Conservation (phyloP, 64 coral and sea anemone species). For the Astreopora myriophthalma region DNA sequence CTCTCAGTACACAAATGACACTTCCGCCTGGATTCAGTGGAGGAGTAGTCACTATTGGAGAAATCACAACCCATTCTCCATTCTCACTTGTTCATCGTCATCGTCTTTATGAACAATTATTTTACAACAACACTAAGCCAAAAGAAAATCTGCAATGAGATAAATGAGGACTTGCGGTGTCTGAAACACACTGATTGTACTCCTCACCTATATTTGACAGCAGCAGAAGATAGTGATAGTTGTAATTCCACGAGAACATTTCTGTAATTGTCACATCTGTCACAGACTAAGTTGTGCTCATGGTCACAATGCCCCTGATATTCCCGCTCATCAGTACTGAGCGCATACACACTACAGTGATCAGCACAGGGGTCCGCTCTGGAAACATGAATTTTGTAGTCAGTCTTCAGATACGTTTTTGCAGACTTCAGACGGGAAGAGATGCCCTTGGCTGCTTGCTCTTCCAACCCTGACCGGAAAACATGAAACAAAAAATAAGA, state of each 20-base stretch:
- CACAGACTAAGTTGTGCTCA: slow-evolving; percentile 32
- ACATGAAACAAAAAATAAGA: background rate
- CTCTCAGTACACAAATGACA: background rate
- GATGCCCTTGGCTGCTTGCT: slow-evolving; percentile 18
- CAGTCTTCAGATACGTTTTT: slow-evolving; percentile 53
- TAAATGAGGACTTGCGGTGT: too few relatives aligned
- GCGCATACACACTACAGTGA: slow-evolving; percentile 43
- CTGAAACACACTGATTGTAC: background rate
- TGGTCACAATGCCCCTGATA: slow-evolving; percentile 1
- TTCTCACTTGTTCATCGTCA: background rate
- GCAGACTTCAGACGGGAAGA: slow-evolving; percentile 25
- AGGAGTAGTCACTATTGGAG: background rate
- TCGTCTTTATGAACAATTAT: background rate
- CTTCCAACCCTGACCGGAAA: background rate
- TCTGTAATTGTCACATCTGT: background rate
- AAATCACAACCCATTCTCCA: background rate
- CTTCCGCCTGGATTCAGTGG: background rate
- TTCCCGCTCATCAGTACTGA: background rate
- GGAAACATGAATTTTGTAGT: slow-evolving; percentile 48
- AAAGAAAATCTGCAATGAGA: background rate
- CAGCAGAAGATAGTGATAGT: background rate
- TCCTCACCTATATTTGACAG: background rate
- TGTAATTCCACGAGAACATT: slow-evolving; percentile 11
- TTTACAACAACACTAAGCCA: background rate
- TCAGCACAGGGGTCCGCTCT: slow-evolving; percentile 42